Evolutionary conservation across 1,140 invertebrate species (phyloP).

Genomic region (Bombus confusus): DNA sequence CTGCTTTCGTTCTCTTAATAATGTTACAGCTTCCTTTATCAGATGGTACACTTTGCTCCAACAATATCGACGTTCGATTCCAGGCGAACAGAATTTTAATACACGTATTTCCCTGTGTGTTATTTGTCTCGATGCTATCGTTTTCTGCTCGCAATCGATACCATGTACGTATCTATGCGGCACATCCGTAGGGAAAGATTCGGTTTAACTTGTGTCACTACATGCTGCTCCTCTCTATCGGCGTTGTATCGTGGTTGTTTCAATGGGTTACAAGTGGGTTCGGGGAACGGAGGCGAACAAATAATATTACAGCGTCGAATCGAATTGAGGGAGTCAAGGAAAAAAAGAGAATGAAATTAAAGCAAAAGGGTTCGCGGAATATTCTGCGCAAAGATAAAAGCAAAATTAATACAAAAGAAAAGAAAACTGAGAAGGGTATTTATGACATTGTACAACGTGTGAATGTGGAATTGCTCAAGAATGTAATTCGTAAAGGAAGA

Average conservation of each 20-base stretch:
- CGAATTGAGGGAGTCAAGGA: too few species aligned
- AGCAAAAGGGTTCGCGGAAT: background rate
- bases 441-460: too few species aligned
- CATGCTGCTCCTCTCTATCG: background rate
- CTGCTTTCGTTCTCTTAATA: background rate
- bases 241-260: constrained; percentile 18
- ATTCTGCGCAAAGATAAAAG: too few species aligned
- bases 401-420: background rate
- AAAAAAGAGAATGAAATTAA: too few species aligned
- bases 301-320: constrained; percentile 9
- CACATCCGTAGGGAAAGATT: constrained; percentile 14
- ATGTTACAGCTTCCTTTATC: background rate
- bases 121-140: background rate
- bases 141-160: constrained; percentile 5
- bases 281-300: constrained; percentile 9
- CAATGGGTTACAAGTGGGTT: constrained; percentile 22
- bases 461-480: too few species aligned
- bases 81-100: background rate
- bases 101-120: background rate
- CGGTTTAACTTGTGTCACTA: constrained; percentile 6
- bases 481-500: too few species aligned
- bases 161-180: too few species aligned
- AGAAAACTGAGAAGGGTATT: too few species aligned
- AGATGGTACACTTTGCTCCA: background rate
- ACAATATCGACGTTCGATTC: background rate